phyloP scores from a whole-genome alignment of 2,888 invertebrate genomes.

The Tupiocoris notatus region DNA sequence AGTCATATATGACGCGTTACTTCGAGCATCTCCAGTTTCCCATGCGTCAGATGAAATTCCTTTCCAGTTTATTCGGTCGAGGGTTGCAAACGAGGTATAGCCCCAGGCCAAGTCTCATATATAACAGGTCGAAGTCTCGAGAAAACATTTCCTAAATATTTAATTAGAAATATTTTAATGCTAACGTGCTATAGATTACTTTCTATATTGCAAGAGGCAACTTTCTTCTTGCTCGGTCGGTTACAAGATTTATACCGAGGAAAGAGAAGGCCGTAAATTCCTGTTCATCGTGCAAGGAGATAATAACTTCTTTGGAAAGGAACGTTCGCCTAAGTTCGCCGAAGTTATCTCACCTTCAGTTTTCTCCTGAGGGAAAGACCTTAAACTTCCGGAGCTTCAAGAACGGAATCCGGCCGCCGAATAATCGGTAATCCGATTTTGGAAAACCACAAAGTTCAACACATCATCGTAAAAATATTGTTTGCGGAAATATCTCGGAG shows the following conservation, averaged over 20 bases:
- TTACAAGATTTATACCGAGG: conserved; percentile 20
- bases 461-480: no score
- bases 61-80: background rate
- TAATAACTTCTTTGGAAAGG: conserved; percentile 25
- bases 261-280: conserved; percentile 24
- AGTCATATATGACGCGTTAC: background rate
- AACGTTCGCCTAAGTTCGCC: conserved; percentile 1
- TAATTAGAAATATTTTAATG: conserved; percentile 36
- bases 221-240: background rate
- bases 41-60: background rate
- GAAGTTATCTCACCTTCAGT: conserved; percentile 25
- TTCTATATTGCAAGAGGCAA: conserved; percentile 16
- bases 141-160: conserved; percentile 36
- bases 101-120: background rate
- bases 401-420: no score
- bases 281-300: conserved; percentile 27
- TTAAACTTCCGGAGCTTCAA: no score
- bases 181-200: conserved; percentile 35
- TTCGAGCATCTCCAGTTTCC: background rate
- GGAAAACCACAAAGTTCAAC: no score
- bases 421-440: no score
- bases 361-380: background rate
- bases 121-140: background rate
- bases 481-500: no score
- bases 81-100: background rate